Base-by-base conservation (phyloP, 2,888 invertebrate species). In the Chromoteleia sp. region DNA sequence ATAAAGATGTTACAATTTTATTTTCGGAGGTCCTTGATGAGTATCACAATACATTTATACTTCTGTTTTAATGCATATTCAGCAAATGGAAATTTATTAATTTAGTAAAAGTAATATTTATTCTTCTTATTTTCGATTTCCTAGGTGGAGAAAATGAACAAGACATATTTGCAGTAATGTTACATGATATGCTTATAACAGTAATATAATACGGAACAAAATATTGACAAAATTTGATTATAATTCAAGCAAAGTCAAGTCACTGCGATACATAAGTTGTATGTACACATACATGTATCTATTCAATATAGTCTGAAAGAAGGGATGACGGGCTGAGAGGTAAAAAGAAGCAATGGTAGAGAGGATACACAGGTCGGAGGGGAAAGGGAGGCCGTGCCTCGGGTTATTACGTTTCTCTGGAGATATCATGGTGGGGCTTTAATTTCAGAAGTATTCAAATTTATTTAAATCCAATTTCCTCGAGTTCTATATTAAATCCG, bases 391-490 rank as follows among this genome's bases (percentile, higher is more conserved):
- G 80, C 83, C 76, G 83, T 83, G 86, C 84, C 86, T 86, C 85
- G 82, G 86, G 88, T 88, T 88, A 86, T 90, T 90, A 89, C 89
- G 88, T 89, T 89, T 88, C 86, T 88, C 88, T 89, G 88, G 87
- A 87, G 88, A 88, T 88, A 87, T 89, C 87, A 87, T 87, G 86
- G 88, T 87, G 89, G 88, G 87, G 85, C 88, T 90, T 89, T 90
- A 89, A 89, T 91, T 91, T 91, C 89, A 89, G 86, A 89, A 88
- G 89, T 89, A 89, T 91, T 91, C 90, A 89, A 89, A 89, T 90
- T 89, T 88, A 87, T 90, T 91, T 88, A 90, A 89, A 89, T 89
- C 88, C 88, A 88, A 89, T 89, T 89, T 89, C 88, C 88, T 87
- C 85, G 86, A 86, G 86, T 88, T 87, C 87, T 87, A 87, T 88